Base-by-base conservation (phyloP, 2,797 vertebrate genomes). In the Manis pentadactyla region DNA sequence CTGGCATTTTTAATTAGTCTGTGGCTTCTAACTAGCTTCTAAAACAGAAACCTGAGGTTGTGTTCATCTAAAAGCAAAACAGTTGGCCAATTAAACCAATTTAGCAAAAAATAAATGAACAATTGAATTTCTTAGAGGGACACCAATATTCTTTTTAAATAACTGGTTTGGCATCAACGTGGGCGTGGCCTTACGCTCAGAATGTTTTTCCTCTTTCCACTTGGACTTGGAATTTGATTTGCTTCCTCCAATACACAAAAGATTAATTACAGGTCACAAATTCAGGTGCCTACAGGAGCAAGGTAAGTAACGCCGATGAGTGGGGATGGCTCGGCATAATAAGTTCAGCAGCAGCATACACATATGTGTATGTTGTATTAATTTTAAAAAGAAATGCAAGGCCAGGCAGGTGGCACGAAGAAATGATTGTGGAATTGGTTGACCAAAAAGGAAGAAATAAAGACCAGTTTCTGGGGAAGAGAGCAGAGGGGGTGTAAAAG, bases 1-100 rank as follows among this genome's bases (percentile, higher is more conserved):
- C 73, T 89, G 34, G 51, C 57, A 87, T 96, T 95, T 86, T 25
- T 39, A 57, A 91, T 86, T 91, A 95, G 93, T 42, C n/a, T 57
- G 14, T 83, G 64, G 46, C 57, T 83, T 83, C 84, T 87, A 83
- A 73, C 55, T 78, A 90, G 84, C 79, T 94, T 89, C 88, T 75
- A 74, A 94, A 86, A 79, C 27, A 94, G 55, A 27, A 88, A 14
- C 49, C 81, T 96, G 71, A 74, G 84, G 63, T 53, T 37, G 9
- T 74, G 31, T 71, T 88, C n/a, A 61, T 96, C 69, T 93, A 87
- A 94, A 95, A 87, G 27, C 57, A 92, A 97, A 96, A 59, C 57
- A 94, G 79, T 96, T 94, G 90, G 89, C 87, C 64, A 94, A 90
- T 95, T 95, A 96, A 96, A 82, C 6, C 85, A 94, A 85, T 85